phyloP scores from a whole-genome alignment of 2,113 vertebrate genomes.

The Lethenteron camtschaticum region DNA sequence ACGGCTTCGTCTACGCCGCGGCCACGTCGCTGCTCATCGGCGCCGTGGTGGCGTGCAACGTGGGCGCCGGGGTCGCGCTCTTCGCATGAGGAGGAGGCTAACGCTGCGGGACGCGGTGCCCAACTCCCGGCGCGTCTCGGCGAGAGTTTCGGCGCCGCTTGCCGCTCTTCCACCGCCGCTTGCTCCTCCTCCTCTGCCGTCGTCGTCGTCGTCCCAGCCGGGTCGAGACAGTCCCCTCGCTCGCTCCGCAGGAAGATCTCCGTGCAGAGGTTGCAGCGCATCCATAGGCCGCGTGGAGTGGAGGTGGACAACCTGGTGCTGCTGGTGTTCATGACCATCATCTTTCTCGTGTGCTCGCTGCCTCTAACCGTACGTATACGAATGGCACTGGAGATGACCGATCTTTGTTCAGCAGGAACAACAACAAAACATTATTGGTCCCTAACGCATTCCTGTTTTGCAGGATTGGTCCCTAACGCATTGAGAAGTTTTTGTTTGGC shows the following conservation, averaged over 20 bases:
- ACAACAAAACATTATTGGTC: too few relatives aligned
- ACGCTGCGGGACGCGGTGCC: neutral
- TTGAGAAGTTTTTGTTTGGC: too few relatives aligned
- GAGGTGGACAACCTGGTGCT: conserved; percentile 73
- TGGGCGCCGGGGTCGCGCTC: conserved; percentile 44
- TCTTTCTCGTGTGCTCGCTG: conserved; percentile 61
- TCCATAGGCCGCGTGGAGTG: neutral
- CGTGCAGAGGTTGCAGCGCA: neutral
- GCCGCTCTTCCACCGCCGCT: neutral
- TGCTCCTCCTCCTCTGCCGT: too few relatives aligned
- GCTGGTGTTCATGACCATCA: conserved; percentile 63
- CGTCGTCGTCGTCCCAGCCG: too few relatives aligned
- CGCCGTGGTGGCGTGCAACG: conserved; percentile 43
- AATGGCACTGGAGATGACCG: too few relatives aligned
- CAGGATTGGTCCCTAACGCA: too few relatives aligned
- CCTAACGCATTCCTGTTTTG: too few relatives aligned
- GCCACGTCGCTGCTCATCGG: conserved; percentile 46
- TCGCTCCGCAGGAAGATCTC: neutral
- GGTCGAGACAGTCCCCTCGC: neutral
- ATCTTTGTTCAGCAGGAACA: too few relatives aligned
- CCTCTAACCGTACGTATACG: conserved; percentile 58
- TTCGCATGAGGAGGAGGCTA: conserved; percentile 37
- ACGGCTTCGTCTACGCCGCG: conserved; percentile 47
- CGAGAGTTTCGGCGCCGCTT: neutral
- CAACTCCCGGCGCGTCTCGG: neutral